phyloP scores from a whole-genome alignment of 1,140 invertebrate species.

The Drepana arcuata region DNA sequence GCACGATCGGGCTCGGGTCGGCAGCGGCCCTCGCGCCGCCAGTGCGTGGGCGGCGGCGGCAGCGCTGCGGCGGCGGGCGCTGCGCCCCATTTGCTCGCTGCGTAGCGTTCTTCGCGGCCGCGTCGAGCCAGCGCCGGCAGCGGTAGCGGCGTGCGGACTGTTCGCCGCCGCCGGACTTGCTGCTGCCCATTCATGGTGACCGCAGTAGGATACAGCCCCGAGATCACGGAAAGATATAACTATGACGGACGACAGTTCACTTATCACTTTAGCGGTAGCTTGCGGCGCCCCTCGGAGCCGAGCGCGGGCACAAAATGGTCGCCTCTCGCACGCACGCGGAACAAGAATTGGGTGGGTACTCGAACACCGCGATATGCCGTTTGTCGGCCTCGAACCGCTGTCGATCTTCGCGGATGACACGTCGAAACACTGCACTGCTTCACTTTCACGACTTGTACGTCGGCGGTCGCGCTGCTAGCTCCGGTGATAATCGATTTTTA shows the following conservation, averaged over 20 bases:
- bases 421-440: conserved; percentile 63
- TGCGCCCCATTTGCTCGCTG: conserved; percentile 65
- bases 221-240: conserved; percentile 6
- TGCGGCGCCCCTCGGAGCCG: conserved; percentile 27
- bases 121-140: conserved; percentile 17
- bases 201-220: conserved; percentile 2
- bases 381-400: conserved; percentile 54
- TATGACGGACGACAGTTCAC: conserved; percentile 17
- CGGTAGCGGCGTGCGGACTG: conserved; percentile 22
- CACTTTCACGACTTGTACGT: conserved; percentile 58
- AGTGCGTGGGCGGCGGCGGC: conserved; percentile 64
- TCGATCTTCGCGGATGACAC: conserved; percentile 65
- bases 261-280: conserved; percentile 48
- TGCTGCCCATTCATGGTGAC: conserved; percentile 19
- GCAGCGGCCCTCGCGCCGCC: conserved; percentile 54
- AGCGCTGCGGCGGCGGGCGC: conserved; percentile 58
- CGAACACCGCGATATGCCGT: conserved; percentile 32
- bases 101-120: conserved; percentile 49
- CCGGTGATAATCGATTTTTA: conserved; percentile 57
- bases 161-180: conserved; percentile 29
- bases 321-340: conserved; percentile 18
- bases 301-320: conserved; percentile 59
- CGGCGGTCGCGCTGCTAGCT: conserved; percentile 65
- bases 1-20: conserved; percentile 51
- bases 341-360: conserved; percentile 10